These are phyloP conservation scores for Zeus faber DNA, from an alignment of 2,113 vertebrate genomes.

Conservation along the genomic window DNA sequence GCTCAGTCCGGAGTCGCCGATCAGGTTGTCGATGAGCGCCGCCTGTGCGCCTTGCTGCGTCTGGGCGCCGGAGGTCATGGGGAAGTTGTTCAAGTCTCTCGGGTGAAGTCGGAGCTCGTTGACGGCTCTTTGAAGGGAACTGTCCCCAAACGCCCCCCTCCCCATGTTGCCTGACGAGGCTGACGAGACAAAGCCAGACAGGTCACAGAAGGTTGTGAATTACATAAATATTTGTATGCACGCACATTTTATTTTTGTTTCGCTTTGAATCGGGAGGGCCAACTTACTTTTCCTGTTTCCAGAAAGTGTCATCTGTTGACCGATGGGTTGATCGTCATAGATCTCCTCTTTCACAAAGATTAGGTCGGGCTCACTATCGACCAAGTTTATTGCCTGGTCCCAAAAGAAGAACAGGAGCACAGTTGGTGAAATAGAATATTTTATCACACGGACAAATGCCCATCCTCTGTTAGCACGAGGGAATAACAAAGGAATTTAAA, in stretches of 20 bases:
- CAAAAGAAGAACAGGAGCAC: conserved; percentile 6
- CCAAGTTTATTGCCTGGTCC: conserved; percentile 60
- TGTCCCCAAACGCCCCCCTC: conserved; percentile 49
- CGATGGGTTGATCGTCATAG: conserved; percentile 66
- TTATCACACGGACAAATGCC: not conserved
- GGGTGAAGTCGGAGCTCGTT: conserved; percentile 55
- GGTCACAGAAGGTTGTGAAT: not conserved
- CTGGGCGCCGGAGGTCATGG: conserved; percentile 41
- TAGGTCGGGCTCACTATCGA: conserved; percentile 66
- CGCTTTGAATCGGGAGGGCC: not conserved
- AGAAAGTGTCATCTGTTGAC: conserved; percentile 49
- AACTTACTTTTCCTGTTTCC: conserved; percentile 56
- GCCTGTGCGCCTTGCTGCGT: conserved; percentile 43
- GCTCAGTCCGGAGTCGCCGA: conserved; percentile 56
- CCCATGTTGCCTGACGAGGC: conserved; percentile 47
- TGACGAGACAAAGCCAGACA: conserved; percentile 17
- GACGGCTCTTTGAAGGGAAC: conserved; percentile 46
- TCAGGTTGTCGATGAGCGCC: conserved; percentile 59
- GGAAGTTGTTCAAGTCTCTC: conserved; percentile 50
- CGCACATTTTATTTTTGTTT: not conserved
- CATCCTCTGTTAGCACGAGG: not conserved
- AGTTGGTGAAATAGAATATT: not conserved
- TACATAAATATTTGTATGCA: not conserved
- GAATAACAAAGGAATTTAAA: no score
- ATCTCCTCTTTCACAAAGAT: conserved; percentile 74